A percentile compares a stretch with the other conserved stretches of the same genome.
Evolutionary conservation across 2,797 vertebrate species (phyloP).

Genomic region (Podarcis siculus): DNA sequence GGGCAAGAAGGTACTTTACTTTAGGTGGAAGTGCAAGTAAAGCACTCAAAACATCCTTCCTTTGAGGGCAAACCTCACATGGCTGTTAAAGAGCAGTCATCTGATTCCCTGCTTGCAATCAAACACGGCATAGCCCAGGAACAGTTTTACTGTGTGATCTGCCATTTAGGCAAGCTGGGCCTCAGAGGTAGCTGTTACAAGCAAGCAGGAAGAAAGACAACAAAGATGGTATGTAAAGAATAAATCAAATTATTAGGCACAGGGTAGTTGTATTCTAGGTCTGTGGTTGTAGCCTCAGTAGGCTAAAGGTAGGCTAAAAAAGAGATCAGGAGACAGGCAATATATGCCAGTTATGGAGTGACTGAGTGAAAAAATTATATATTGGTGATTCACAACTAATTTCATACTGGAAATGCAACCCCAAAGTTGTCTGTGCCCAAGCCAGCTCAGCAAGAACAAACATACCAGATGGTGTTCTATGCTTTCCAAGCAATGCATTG

Average conservation of each 20-base stretch:
- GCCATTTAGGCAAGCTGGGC: not conserved
- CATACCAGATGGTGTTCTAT: constrained; percentile 44
- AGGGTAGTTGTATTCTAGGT: not conserved
- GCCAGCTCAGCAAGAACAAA: not conserved
- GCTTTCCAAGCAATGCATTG: constrained; percentile 33
- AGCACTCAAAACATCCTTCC: no score
- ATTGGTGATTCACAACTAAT: not conserved
- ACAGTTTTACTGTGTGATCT: not conserved
- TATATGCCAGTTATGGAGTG: not conserved
- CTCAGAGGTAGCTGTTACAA: not conserved
- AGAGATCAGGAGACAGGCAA: not conserved
- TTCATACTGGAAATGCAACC: constrained; percentile 2
- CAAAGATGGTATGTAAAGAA: not conserved
- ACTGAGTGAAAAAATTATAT: constrained; percentile 3
- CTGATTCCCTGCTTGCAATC: not conserved
- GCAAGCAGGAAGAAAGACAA: not conserved
- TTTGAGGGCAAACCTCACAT: not conserved
- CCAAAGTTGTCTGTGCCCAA: not conserved
- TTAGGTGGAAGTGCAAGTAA: not conserved
- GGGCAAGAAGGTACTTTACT: not conserved
- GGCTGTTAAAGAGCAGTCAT: not conserved
- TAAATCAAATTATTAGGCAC: not conserved
- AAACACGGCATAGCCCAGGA: not conserved
- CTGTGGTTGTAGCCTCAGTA: not conserved
- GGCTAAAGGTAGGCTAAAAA: not conserved